These are phyloP conservation scores for Chloroceryle amazona DNA, from an alignment of 2,797 vertebrate genomes.

Conservation along the genomic window DNA sequence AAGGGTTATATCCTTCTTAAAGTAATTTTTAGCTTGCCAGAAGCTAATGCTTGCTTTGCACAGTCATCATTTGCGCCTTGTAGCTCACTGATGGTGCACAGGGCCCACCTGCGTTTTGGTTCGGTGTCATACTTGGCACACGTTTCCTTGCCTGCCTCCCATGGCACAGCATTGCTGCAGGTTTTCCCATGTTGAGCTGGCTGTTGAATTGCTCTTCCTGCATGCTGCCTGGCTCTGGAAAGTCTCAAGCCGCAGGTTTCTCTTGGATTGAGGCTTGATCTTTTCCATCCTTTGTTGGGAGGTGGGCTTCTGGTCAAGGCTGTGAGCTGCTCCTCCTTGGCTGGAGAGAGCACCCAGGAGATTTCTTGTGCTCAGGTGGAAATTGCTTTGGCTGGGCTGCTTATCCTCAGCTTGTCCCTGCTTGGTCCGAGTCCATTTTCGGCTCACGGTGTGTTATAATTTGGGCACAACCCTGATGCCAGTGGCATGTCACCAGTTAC, in stretches of 20 bases:
- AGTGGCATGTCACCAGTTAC: too few relatives aligned
- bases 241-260: background rate
- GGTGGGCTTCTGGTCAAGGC: background rate
- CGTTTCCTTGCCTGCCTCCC: background rate
- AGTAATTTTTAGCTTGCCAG: background rate
- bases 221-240: background rate
- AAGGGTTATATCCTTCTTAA: background rate
- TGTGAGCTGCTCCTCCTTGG: background rate
- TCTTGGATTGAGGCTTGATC: background rate
- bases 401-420: rapidly evolving
- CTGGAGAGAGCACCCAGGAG: background rate
- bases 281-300: background rate
- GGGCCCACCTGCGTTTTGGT: rapidly evolving
- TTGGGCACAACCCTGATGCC: background rate
- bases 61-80: background rate
- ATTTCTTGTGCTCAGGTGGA: background rate
- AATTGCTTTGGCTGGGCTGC: background rate
- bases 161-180: rapidly evolving
- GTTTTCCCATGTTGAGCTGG: background rate
- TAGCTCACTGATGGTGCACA: background rate
- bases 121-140: background rate
- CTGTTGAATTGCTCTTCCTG: background rate
- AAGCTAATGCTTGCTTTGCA: background rate
- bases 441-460: rapidly evolving
- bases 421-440: background rate